phyloP scores from a whole-genome alignment of 2,888 invertebrate genomes.

The Diaprepes abbreviatus region DNA sequence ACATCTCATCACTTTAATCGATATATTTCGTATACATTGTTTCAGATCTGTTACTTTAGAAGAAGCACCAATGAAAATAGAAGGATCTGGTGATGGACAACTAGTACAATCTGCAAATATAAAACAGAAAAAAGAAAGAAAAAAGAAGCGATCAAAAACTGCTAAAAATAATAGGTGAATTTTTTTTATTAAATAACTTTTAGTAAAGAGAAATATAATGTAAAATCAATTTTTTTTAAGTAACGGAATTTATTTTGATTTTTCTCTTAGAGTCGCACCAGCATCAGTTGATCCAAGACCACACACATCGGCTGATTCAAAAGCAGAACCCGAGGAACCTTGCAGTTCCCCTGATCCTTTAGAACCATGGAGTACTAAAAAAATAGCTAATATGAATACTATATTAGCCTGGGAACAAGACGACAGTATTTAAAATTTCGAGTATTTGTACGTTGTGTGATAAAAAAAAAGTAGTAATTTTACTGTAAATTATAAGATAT shows the following conservation, averaged over 20 bases:
- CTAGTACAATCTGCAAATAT: slow-evolving; percentile 59
- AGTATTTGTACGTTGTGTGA: no score
- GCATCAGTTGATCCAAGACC: slow-evolving; percentile 59
- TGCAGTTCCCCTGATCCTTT: slow-evolving; percentile 73
- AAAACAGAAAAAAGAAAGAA: slow-evolving; percentile 54
- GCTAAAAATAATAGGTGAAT: slow-evolving; percentile 64
- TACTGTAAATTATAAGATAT: no score
- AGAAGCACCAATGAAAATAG: slow-evolving; percentile 55
- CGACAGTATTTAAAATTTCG: slow-evolving; percentile 67
- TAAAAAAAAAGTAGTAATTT: no score
- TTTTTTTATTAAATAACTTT: no score
- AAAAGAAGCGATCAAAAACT: slow-evolving; percentile 63
- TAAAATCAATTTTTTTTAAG: no score
- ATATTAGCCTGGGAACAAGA: slow-evolving; percentile 76
- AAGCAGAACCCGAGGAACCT: slow-evolving; percentile 57
- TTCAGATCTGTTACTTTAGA: slow-evolving; percentile 53
- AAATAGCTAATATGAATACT: slow-evolving; percentile 79
- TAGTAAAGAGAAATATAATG: no score
- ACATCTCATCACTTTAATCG: no score
- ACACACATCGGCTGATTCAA: slow-evolving; percentile 65
- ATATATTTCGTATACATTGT: no score
- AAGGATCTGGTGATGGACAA: slow-evolving; percentile 60
- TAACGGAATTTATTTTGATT: no score
- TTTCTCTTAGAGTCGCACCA: slow-evolving; percentile 35
- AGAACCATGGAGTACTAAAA: slow-evolving; percentile 81